Base-by-base conservation (phyloP, 2,888 invertebrate genomes). In the Andrena hattorfiana region DNA sequence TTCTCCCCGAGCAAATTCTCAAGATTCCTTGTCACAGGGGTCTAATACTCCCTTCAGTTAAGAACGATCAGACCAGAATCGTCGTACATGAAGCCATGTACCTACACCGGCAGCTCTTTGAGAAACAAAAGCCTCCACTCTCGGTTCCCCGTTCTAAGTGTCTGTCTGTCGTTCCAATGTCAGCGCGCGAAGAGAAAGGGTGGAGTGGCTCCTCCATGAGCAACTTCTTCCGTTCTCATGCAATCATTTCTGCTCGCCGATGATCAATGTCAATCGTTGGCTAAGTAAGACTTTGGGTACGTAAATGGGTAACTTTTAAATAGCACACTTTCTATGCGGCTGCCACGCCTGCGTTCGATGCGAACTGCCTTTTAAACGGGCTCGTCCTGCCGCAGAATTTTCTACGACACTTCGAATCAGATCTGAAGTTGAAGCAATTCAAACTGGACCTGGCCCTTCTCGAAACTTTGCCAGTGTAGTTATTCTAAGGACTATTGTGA, bases 221-320 rank as follows among this genome's bases (percentile, higher is more conserved):
- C n/a, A 66, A 60, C 35, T 70, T 30, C 26, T 30, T 73, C 10
- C 23, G 23, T 30, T 26, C 23, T 8, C 23, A 10, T 23, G 16
- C 59, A 51, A 80, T 70, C 63, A 70, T 59, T 70, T 42, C 10
- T 59, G 48, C 59, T 54, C 23, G 49, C 2, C 8, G 28, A 51
- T 66, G 49, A 70, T 77, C 70, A 80, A 70, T 64, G 54, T 60
- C 76, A 56, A 64, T 35, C 42, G 73, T n/a, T 73, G 63, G n/a
- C 56, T 42, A 6, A 59, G 56, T 64, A 26, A 77, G 77, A 48
- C 75, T 49, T 64, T 49, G 20, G 74, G 20, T 35, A 64, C 56
- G 28, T 77, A 76, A 72, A 30, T 20, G n/a, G 42, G 23, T 56
- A 77, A 77, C 59, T 77, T 74, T 66, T 49, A 74, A 77, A 64